Evolutionary conservation across 1,140 invertebrate species (phyloP).

Genomic region (Drosophila nebulosa): DNA sequence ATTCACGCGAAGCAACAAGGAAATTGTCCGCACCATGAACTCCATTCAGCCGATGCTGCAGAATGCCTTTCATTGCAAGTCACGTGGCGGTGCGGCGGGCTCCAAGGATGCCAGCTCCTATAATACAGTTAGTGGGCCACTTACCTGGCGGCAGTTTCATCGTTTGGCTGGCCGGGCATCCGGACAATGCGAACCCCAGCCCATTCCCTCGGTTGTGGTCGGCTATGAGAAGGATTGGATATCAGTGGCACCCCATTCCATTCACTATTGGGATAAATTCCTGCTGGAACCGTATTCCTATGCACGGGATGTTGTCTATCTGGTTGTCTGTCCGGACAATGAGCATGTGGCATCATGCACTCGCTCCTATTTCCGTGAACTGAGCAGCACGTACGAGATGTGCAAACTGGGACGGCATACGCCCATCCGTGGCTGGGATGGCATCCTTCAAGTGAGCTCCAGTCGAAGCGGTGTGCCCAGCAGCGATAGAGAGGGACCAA

Average conservation of each 20-base stretch:
- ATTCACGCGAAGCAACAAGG: conserved; percentile 93
- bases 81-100: conserved; percentile 84
- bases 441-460: conserved; percentile 91
- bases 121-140: conserved; percentile 91
- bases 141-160: conserved; percentile 99
- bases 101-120: conserved; percentile 86
- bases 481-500: conserved; percentile 11
- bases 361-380: conserved; percentile 94
- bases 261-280: conserved; percentile 97
- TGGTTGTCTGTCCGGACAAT: conserved; percentile 96
- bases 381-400: conserved; percentile 95
- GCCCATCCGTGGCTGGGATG: conserved; percentile 93
- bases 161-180: conserved; percentile 95
- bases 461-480: not conserved
- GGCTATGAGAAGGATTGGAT: conserved; percentile 98
- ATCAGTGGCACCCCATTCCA: conserved; percentile 93
- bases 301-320: conserved; percentile 95
- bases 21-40: conserved; percentile 95
- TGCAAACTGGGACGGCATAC: conserved; percentile 94
- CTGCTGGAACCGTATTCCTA: conserved; percentile 96
- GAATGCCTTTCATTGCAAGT: conserved; percentile 97
- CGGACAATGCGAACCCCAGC: conserved; percentile 97
- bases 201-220: conserved; percentile 95
- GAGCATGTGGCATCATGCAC: conserved; percentile 90
- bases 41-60: conserved; percentile 94